Conservation (phyloP, 2,888 invertebrate species). For the Callyntrura guangdongensis region DNA sequence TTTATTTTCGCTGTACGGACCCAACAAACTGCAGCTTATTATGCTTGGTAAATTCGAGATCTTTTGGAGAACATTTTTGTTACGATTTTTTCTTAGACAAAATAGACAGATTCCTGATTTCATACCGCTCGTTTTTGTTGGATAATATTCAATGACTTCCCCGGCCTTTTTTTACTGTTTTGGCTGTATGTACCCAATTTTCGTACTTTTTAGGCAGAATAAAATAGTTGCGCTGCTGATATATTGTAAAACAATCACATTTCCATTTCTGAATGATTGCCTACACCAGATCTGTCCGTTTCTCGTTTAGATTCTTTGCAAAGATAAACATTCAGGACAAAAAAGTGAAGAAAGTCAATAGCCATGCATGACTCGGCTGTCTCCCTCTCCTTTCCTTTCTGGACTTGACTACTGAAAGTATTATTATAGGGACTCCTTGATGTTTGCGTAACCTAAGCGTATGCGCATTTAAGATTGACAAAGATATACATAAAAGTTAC, state of each 20-base stretch:
- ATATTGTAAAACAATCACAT: constrained; percentile 63
- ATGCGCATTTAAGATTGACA: background rate
- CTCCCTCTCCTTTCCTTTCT: no score
- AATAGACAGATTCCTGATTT: constrained; percentile 24
- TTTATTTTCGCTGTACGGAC: constrained; percentile 25
- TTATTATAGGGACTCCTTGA: constrained; percentile 17
- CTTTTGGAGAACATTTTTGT: background rate
- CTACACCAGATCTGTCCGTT: constrained; percentile 40
- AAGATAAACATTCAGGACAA: constrained; percentile 58
- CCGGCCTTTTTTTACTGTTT: background rate
- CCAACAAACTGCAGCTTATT: constrained; percentile 26
- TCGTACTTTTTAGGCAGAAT: constrained; percentile 3
- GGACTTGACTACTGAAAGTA: constrained; percentile 9
- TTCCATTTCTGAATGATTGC: constrained; percentile 64
- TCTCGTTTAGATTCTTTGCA: constrained; percentile 46
- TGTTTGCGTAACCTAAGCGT: constrained; percentile 9
- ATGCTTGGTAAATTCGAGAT: constrained; percentile 18
- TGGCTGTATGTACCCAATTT: background rate
- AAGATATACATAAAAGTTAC: background rate
- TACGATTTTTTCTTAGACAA: background rate
- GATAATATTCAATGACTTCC: constrained; percentile 41
- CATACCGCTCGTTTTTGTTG: background rate
- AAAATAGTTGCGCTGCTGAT: constrained; percentile 41
- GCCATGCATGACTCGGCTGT: background rate
- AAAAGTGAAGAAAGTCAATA: constrained; percentile 21